Base-by-base conservation (phyloP, 1,140 invertebrate species). In the roundworm (Caenorhabditis elegans) region DNA sequence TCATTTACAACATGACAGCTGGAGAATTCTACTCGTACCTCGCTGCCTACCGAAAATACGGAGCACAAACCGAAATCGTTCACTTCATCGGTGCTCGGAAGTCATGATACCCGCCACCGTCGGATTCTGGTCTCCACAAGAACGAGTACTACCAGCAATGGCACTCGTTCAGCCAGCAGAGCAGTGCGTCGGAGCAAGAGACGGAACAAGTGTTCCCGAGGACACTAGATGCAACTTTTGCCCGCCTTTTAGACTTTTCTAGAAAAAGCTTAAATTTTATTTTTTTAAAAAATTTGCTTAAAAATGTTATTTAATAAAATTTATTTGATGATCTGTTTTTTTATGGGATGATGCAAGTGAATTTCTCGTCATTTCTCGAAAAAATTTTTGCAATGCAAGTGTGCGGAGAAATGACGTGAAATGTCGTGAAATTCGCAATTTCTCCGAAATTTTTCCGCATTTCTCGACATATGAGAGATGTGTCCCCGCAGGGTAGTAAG, bases 11-110 rank as follows among this genome's bases (percentile, higher is more conserved):
- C 90, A 95, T 98, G 91, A 95, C 95, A 83, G 95, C 95, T 8
- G 95, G 95, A 76, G 94, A 95, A 26, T 94, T 94, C 86, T 99
- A 99, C 90, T 96, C 95, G 24, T 99, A 99, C 91, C 91, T 97
- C 86, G 97, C 98, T 28, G 98, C 98, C 31, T 95, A 96, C 90
- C 96, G 96, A 93, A 98, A 96, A 88, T 98, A 94, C 91, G 95
- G 95, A 77, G 92, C 93, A 84, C 92, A 95, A 87, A 94, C 97
- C 13, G 97, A 97, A 91, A 97, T 99, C 88, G 94, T 98, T 85
- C 98, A 99, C 92, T 99, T 99, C 90, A 95, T 99, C 86, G 97
- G 97, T 36, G 92, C 93, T 49, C 91, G 93, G 55, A 99, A 99
- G 91, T 98, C 98, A 8, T 99, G 98, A 98, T 89, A 83, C 49